These are phyloP conservation scores for Luperina nickerlii DNA, from an alignment of 2,888 invertebrate genomes.

Conservation along the genomic window DNA sequence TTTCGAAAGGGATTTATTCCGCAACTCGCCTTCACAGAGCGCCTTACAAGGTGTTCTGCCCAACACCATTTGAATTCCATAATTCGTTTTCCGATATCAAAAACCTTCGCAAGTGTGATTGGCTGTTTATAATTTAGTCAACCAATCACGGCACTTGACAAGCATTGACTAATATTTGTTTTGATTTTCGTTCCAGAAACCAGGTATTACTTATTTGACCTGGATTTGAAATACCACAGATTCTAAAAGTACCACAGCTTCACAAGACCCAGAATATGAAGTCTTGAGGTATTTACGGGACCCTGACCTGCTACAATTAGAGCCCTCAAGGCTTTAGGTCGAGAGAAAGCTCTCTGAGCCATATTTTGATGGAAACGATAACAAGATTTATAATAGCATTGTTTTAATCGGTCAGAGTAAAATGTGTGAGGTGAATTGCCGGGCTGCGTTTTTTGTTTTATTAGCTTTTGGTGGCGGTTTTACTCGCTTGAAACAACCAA, in stretches of 20 bases:
- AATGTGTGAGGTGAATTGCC: slow-evolving; percentile 2
- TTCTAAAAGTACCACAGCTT: not conserved
- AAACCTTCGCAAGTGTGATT: not conserved
- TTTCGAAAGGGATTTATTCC: too few relatives aligned
- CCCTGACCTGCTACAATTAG: slow-evolving; percentile 19
- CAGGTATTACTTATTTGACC: not conserved
- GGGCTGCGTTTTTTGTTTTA: not conserved
- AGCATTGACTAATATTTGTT: not conserved
- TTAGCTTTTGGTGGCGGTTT: not conserved
- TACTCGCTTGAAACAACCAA: not conserved
- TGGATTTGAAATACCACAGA: slow-evolving; percentile 6
- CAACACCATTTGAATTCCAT: not conserved
- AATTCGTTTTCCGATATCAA: too few relatives aligned
- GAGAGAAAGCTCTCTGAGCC: slow-evolving; percentile 58
- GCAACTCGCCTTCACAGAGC: too few relatives aligned
- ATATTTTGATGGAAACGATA: slow-evolving; percentile 51
- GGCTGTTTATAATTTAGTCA: not conserved
- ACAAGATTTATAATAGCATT: slow-evolving; percentile 60
- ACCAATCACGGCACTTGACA: not conserved
- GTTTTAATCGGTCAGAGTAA: slow-evolving; percentile 50
- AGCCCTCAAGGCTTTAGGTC: slow-evolving; percentile 48
- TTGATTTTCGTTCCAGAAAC: not conserved
- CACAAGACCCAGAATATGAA: slow-evolving; percentile 27
- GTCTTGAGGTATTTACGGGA: slow-evolving; percentile 61
- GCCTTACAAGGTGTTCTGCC: not conserved